phyloP scores from a whole-genome alignment of 2,888 invertebrate genomes.

The Synergus umbraculus region DNA sequence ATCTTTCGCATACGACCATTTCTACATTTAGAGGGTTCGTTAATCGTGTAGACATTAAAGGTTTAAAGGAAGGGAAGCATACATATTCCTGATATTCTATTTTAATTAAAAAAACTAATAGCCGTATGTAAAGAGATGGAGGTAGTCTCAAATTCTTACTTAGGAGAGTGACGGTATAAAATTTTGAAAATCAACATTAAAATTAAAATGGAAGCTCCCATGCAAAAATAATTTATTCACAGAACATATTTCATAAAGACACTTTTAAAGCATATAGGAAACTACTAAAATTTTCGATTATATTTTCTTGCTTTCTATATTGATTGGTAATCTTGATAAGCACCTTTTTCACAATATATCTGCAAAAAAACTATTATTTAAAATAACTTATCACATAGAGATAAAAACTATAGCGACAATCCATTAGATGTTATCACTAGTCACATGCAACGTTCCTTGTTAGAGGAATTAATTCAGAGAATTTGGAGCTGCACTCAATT shows the following conservation, averaged over 20 bases:
- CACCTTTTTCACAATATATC: neutral
- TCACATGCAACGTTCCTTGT: neutral
- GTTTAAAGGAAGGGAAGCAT: no score
- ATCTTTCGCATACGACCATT: neutral
- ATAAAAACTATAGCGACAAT: neutral
- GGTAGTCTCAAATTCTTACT: no score
- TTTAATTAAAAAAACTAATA: no score
- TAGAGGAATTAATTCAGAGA: neutral
- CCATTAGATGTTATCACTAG: neutral
- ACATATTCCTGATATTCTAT: no score
- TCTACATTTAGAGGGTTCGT: neutral
- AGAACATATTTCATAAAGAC: no score
- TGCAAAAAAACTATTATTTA: neutral
- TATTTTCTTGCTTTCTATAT: neutral
- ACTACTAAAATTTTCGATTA: neutral
- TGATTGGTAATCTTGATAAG: neutral
- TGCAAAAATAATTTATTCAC: no score
- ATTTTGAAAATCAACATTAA: no score
- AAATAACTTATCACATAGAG: neutral
- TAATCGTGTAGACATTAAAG: no score
- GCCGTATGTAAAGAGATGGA: no score
- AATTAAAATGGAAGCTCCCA: no score
- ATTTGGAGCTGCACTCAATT: neutral
- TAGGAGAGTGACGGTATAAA: no score
- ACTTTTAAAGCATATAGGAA: no score